phyloP scores from a whole-genome alignment of 2,888 invertebrate species.

The Campoplex nolae region DNA sequence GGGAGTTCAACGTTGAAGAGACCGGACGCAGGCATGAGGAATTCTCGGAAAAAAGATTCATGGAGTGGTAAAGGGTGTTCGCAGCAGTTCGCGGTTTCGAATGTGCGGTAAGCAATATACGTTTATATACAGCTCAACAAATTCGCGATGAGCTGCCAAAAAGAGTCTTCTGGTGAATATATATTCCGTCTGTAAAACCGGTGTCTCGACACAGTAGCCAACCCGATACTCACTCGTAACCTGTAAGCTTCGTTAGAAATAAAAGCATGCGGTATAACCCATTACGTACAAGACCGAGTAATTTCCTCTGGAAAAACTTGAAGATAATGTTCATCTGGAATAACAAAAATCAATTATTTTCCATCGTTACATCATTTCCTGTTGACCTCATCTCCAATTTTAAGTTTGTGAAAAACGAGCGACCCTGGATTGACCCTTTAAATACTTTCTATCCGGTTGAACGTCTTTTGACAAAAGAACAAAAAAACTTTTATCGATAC shows the following conservation, averaged over 20 bases:
- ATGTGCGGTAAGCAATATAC: background rate
- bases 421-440: background rate
- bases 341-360: no score
- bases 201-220: no score
- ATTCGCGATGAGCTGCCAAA: background rate
- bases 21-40: constrained; percentile 44
- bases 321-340: no score
- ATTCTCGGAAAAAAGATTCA: constrained; percentile 45
- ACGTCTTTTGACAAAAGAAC: background rate
- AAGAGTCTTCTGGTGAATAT: background rate
- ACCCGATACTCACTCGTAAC: no score
- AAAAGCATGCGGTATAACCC: no score
- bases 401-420: background rate
- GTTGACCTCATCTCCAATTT: background rate
- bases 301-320: no score
- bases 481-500: constrained; percentile 30
- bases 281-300: no score
- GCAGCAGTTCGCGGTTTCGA: constrained; percentile 49
- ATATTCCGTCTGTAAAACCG: background rate
- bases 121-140: background rate
- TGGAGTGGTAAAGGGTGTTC: constrained; percentile 31
- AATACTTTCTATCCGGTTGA: background rate
- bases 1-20: constrained; percentile 28
- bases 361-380: background rate
- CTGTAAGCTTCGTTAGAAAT: no score